Conservation (phyloP, 2,888 invertebrate genomes). For the Helobdella robusta region DNA sequence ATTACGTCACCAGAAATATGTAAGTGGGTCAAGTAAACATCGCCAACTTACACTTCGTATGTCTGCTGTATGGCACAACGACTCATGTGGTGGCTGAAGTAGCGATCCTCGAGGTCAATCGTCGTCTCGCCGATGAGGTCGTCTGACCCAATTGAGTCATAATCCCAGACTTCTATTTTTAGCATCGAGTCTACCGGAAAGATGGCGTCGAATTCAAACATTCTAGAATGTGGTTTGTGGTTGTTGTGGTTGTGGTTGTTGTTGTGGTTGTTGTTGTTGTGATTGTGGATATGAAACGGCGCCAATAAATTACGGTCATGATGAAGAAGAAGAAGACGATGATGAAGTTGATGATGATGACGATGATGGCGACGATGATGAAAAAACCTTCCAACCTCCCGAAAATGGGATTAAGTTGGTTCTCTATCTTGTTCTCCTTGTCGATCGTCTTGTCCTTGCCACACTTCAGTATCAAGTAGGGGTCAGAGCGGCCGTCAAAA, state of each 20-base stretch:
- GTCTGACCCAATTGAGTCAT: slow-evolving; percentile 41
- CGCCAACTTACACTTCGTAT: slow-evolving; percentile 35
- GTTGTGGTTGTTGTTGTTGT: background rate
- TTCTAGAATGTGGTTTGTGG: slow-evolving; percentile 25
- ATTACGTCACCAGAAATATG: too few relatives aligned
- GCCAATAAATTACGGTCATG: too few relatives aligned
- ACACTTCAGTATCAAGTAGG: slow-evolving; percentile 34
- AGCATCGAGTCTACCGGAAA: slow-evolving; percentile 37
- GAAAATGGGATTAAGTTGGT: slow-evolving; percentile 37
- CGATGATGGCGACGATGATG: background rate
- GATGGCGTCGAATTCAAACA: slow-evolving; percentile 33
- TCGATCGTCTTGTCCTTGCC: slow-evolving; percentile 33
- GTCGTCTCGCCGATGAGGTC: slow-evolving; percentile 48
- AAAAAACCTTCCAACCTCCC: slow-evolving; percentile 33
- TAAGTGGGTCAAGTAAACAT: too few relatives aligned
- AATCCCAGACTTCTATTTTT: slow-evolving; percentile 39
- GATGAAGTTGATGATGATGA: too few relatives aligned
- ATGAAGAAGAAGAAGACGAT: too few relatives aligned
- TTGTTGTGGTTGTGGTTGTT: background rate
- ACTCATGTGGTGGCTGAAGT: slow-evolving; percentile 44
- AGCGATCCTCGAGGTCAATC: slow-evolving; percentile 49
- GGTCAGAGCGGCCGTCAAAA: slow-evolving; percentile 36
- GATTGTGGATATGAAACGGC: background rate
- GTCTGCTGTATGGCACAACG: slow-evolving; percentile 44
- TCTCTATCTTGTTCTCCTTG: slow-evolving; percentile 33